phyloP scores from a whole-genome alignment of 2,113 vertebrate species.

The Colius striatus region DNA sequence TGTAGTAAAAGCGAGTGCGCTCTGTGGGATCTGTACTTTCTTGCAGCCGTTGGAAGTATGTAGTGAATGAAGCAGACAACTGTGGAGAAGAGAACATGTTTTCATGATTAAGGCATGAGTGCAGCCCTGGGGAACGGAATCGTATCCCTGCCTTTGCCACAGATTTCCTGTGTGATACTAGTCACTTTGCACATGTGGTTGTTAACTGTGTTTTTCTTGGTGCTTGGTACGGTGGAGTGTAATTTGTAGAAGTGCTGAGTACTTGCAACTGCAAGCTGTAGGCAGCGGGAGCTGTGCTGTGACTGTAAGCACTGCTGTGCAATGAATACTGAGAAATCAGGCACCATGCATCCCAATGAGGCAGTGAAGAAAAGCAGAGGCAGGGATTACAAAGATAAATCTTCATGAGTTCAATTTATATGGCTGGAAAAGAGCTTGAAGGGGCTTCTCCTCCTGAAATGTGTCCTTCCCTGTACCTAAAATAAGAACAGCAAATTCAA shows the following conservation, averaged over 20 bases:
- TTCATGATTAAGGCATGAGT: slow-evolving; percentile 1
- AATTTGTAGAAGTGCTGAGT: slow-evolving; percentile 17
- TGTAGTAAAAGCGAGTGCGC: neutral
- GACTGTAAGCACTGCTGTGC: neutral
- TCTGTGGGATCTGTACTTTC: neutral
- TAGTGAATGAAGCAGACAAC: neutral
- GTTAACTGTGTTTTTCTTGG: neutral
- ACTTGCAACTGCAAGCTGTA: neutral
- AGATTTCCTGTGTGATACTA: neutral
- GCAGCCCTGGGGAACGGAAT: neutral
- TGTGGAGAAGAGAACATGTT: neutral
- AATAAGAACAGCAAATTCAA: neutral
- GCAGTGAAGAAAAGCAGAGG: neutral
- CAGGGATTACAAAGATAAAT: neutral
- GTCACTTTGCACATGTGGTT: neutral
- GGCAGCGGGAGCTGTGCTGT: slow-evolving; percentile 20
- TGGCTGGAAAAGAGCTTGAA: slow-evolving; percentile 1
- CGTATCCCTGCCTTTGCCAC: neutral
- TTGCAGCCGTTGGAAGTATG: neutral
- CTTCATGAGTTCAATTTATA: neutral
- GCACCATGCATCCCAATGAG: neutral
- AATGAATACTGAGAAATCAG: neutral
- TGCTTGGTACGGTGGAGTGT: neutral
- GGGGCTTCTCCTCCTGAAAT: neutral
- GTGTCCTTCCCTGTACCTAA: neutral